Conservation (phyloP, 1,140 invertebrate species). For the Danaus plexippus region DNA sequence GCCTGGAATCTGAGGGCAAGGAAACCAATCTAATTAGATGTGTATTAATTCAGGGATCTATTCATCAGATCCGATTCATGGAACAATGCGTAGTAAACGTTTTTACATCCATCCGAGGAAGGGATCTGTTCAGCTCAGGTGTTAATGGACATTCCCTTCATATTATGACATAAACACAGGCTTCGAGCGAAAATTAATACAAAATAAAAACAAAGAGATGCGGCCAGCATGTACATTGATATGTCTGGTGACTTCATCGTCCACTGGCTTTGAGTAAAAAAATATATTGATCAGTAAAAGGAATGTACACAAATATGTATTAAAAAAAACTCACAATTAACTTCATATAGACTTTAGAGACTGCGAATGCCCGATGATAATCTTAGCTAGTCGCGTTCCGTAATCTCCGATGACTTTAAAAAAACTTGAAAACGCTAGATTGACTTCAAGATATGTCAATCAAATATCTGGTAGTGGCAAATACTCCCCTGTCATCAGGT, state of each 20-base stretch:
- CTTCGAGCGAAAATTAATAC: no score
- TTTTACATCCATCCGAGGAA: neutral
- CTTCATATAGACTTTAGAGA: constrained; percentile 30
- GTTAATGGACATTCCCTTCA: no score
- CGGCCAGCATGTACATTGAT: no score
- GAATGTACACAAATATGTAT: constrained; percentile 20
- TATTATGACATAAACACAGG: no score
- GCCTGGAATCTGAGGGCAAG: constrained; percentile 34
- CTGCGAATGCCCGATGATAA: constrained; percentile 20
- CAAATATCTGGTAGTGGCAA: constrained; percentile 38
- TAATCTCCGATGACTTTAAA: constrained; percentile 37
- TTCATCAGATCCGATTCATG: constrained; percentile 22
- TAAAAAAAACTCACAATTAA: constrained; percentile 28
- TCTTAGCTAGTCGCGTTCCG: constrained; percentile 24
- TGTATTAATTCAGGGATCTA: constrained; percentile 40
- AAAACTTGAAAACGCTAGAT: constrained; percentile 46
- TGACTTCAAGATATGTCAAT: constrained; percentile 54
- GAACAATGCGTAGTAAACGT: constrained; percentile 9
- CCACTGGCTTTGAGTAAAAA: constrained; percentile 9
- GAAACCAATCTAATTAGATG: constrained; percentile 53
- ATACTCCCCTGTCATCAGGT: constrained; percentile 13
- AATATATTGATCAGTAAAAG: constrained; percentile 15
- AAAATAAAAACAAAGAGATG: no score
- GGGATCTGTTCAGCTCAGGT: no score
- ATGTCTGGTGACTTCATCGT: no score